These are phyloP conservation scores for Arctopsyche grandis DNA, from an alignment of 1,140 invertebrate species.

Conservation along the genomic window DNA sequence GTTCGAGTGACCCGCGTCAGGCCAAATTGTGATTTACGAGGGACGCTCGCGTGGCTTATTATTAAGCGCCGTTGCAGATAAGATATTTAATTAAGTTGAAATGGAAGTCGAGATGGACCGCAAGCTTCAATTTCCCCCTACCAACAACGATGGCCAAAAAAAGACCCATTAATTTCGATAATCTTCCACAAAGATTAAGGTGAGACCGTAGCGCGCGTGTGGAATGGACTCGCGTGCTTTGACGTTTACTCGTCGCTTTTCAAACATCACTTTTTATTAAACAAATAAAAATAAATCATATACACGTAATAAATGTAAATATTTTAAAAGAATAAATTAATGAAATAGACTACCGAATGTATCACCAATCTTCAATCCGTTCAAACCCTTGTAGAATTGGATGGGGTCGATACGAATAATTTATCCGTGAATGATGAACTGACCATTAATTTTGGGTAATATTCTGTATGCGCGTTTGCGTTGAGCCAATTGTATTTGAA, in stretches of 20 bases:
- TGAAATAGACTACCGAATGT: too few species aligned
- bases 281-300: too few species aligned
- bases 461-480: too few species aligned
- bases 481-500: too few species aligned
- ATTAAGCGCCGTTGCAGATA: slow-evolving; percentile 43
- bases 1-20: slow-evolving; percentile 42
- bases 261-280: neutral
- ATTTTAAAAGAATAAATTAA: too few species aligned
- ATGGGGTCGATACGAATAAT: too few species aligned
- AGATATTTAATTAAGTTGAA: slow-evolving; percentile 41
- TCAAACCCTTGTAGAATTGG: too few species aligned
- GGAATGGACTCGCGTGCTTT: neutral
- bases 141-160: neutral
- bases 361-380: too few species aligned
- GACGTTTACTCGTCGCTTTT: neutral
- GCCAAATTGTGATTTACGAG: slow-evolving; percentile 48
- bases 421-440: too few species aligned
- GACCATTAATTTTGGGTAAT: too few species aligned
- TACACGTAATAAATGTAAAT: too few species aligned
- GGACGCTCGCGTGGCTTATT: slow-evolving; percentile 39
- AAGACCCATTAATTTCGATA: slow-evolving; percentile 25
- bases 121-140: slow-evolving; percentile 27
- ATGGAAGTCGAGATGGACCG: slow-evolving; percentile 26
- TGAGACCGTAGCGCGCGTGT: neutral
- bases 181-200: slow-evolving; percentile 19